Evolutionary conservation across 2,797 vertebrate genomes (phyloP), one percentile per base, ranked within the genome.

Genomic region (Merluccius polli): DNA sequence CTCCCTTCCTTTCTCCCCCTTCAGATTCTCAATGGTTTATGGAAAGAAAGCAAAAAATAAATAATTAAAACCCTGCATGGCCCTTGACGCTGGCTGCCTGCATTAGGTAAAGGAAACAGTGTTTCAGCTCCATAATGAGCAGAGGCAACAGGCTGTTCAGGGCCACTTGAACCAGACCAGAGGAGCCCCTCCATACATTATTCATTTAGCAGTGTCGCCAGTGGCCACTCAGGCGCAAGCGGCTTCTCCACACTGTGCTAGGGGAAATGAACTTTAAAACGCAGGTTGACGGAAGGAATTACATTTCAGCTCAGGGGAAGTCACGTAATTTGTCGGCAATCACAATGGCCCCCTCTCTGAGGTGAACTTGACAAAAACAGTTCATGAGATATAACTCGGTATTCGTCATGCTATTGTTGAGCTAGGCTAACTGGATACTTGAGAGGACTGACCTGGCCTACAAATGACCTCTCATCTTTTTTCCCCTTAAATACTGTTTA

Each of bases 181-280:
- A 86, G 78, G 81, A 83, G 82, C 76, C 79, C 82, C 85, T 74
- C 75, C 81, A 82, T 86, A 70, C 80, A 90, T 90, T 87, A 87
- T 89, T 88, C 79, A 88, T 87, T 48, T 79, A 35, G 74, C 36
- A 71, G 44, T 75, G 78, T 77, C 69, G 73, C 84, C 84, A 79
- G 83, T 75, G 81, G 87, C 78, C 81, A 81, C 79, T 83, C 77
- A 80, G 73, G 79, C 12, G 8, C 15, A 38, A 79, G 44, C 44
- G 16, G 15, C 44, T 48, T 48, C 41, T 35, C 41, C 41, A 18
- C 16, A 18, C 48, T n/a, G 18, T n/a, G 7, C 48, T 8, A 21
- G 48, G 18, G 18, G 48, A 52, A 52, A 21, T 52, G 21, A 52
- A 52, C 48, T 48, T 18, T 4, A 48, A 48, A 15, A 48, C 13